Evolutionary conservation across 2,888 invertebrate genomes (phyloP), one percentile per base, ranked within the genome.

Genomic region (Graphium colonna): DNA sequence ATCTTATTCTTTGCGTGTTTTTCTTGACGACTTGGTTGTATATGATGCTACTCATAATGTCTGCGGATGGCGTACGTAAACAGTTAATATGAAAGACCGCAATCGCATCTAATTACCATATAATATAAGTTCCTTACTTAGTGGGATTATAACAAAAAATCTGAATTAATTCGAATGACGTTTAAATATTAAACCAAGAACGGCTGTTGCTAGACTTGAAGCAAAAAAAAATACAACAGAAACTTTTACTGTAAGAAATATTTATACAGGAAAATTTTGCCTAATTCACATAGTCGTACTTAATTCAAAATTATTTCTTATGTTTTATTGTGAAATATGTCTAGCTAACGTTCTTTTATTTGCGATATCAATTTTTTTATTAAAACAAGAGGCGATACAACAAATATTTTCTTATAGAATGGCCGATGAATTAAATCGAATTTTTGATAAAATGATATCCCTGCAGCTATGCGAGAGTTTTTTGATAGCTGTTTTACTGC

Each of bases 11-110:
- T 42, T 77, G 84, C 17, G 66, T 83, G 44, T 82, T 84, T 51
- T 87, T 87, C 63, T 85, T 84, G 59, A 51, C 75, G 7, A 83
- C 79, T 1, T 87, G 84, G 85, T 45, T 83, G 31, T 84, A 84
- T 53, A 82, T 86, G 85, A 87, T 86, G 87, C 63, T 85, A 1
- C 85, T 84, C 0, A 86, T 87, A 85, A 82, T 87, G 77, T 77
- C 82, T 1, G 77, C 81, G 0, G 87, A 87, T 64, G 83, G 84
- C 55, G 70, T 85, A 79, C 83, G n/a, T n/a, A n/a, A n/a, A n/a
- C n/a, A n/a, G n/a, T n/a, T n/a, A n/a, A n/a, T n/a, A n/a, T n/a
- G n/a, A n/a, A n/a, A n/a, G n/a, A n/a, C n/a, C n/a, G n/a, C 86
- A 0, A 86, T 86, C 52, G 70, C 83, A 86, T 59, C 74, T 87